Conservation (phyloP, 2,888 invertebrate genomes). For the Diplazon laetatorius region DNA sequence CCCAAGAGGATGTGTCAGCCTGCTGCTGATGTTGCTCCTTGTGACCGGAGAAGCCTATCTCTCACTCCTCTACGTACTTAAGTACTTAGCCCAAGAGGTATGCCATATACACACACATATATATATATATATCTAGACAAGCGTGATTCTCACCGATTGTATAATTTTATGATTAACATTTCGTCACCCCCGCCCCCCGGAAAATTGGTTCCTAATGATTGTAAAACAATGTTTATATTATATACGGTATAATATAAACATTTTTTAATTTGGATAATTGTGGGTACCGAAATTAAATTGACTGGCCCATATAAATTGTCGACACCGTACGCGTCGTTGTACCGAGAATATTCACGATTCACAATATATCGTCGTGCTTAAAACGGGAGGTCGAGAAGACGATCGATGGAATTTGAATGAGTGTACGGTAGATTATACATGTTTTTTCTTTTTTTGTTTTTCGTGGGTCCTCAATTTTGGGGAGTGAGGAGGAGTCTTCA, state of each 20-base stretch:
- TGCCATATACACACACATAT: background rate
- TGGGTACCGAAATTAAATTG: conserved; percentile 27
- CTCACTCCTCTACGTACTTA: conserved; percentile 24
- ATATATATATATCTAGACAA: no score
- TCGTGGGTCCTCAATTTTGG: no score
- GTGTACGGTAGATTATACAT: conserved; percentile 12
- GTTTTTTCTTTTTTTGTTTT: background rate
- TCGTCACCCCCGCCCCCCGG: no score
- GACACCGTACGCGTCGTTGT: conserved; percentile 24
- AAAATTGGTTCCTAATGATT: no score
- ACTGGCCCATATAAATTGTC: conserved; percentile 53
- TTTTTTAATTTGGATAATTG: no score
- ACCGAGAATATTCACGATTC: conserved; percentile 34
- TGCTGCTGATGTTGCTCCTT: conserved; percentile 10
- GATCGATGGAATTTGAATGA: conserved; percentile 32
- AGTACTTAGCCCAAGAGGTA: conserved; percentile 3
- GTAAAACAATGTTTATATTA: no score
- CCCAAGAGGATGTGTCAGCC: background rate
- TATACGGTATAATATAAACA: no score
- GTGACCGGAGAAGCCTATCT: conserved; percentile 44
- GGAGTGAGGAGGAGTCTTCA: no score
- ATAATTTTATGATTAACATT: no score
- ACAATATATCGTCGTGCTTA: conserved; percentile 31
- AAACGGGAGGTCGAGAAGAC: conserved; percentile 14
- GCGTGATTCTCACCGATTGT: no score